Evolutionary conservation across 2,888 invertebrate genomes (phyloP), one percentile per base, ranked within the genome.

Genomic region (Tribolium freemani): DNA sequence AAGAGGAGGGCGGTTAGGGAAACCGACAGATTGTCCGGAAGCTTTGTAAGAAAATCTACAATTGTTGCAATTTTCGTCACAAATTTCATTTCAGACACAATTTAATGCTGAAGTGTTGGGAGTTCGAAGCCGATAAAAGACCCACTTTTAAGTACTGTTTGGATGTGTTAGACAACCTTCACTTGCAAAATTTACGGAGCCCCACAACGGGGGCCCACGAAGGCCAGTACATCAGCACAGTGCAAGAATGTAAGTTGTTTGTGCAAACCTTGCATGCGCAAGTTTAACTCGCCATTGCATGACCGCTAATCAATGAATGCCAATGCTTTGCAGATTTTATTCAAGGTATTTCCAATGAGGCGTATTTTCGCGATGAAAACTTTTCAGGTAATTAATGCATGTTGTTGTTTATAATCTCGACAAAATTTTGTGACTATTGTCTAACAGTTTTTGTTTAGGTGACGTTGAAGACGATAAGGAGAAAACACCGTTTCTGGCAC

Each of bases 41-140:
- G 89, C 89, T 74, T 88, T 96, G 92, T 94, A 86, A 90, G 91
- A 26, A 26, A 3, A 3, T 3, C 5, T 2, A 26, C 5, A 26
- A 26, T 26, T 16, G 16, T 16, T 16, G 5, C 3, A 26, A 3
- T 5, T 89, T 58, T 8, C 2, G n/a, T 46, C 26, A 21, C n/a
- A 63, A 51, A 48, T 38, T 51, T 51, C 8, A 69, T 85, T 86
- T 20, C 82, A 96, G 96, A 73, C 95, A 96, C 86, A 90, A 93
- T 78, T 86, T 98, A 66, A 96, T 98, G 90, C 87, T 93, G 74
- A 90, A 92, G 80, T 98, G 98, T 85, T 98, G 98, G 98, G 93
- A 91, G 81, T 94, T 92, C 82, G 90, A 90, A 53, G 92, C 95
- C 0, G 95, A 95, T 74, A 90, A 92, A 75, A 90, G 98, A 69